Percentiles rank a stretch among this genome's conserved stretches.
Evolutionary conservation across 2,797 vertebrate genomes (phyloP).

Genomic region (Orestias chungarensis): DNA sequence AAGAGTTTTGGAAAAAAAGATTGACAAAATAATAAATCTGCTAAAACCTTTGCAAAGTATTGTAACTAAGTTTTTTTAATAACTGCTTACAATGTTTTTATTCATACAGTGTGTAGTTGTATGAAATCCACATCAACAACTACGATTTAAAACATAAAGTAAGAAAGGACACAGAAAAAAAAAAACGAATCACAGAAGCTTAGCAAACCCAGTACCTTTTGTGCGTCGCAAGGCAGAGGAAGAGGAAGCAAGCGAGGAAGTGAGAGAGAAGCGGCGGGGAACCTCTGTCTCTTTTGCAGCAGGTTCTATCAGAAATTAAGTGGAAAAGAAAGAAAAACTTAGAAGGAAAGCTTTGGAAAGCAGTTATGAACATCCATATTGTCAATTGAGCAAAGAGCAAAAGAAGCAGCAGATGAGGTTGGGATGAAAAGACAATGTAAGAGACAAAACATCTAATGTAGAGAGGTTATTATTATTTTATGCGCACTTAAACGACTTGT

Average conservation of each 20-base stretch:
- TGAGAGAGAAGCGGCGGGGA: constrained; percentile 90
- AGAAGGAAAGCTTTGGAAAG: not conserved
- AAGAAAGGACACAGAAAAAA: not conserved
- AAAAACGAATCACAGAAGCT: not conserved
- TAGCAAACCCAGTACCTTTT: constrained; percentile 84
- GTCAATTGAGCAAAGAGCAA: not conserved
- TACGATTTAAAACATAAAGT: not conserved
- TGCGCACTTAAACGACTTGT: not conserved
- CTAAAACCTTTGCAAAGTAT: not conserved
- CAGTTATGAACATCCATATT: not conserved
- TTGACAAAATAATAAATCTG: too few relatives aligned
- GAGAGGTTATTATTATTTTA: not conserved
- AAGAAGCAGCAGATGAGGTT: not conserved
- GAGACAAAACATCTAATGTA: not conserved
- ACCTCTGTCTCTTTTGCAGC: constrained; percentile 87
- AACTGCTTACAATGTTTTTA: too few relatives aligned
- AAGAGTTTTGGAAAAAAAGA: too few relatives aligned
- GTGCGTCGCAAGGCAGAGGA: constrained; percentile 78
- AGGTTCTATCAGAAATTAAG: constrained; percentile 78
- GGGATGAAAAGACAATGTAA: not conserved
- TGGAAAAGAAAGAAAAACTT: constrained; percentile 9
- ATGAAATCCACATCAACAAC: not conserved
- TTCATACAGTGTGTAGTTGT: too few relatives aligned
- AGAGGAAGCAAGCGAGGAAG: constrained; percentile 85
- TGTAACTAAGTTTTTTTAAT: not conserved